Evolutionary conservation across 2,888 invertebrate species (phyloP).

Genomic region (Galerucella pusilla): DNA sequence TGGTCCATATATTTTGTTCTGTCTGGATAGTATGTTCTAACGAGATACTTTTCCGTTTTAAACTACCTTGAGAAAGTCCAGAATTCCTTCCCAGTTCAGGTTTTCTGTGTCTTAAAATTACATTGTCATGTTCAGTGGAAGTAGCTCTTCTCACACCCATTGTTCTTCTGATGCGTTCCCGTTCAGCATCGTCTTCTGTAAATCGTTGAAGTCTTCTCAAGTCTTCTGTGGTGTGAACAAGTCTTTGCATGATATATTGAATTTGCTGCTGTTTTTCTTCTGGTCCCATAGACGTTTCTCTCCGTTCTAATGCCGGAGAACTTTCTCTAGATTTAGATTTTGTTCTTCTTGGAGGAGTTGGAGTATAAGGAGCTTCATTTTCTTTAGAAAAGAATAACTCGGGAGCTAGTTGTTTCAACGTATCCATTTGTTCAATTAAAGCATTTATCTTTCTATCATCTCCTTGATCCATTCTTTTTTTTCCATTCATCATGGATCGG

Average conservation of each 20-base stretch:
- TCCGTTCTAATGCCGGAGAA: slow-evolving; percentile 71
- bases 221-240: slow-evolving; percentile 81
- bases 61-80: slow-evolving; percentile 63
- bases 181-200: slow-evolving; percentile 68
- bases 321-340: slow-evolving; percentile 79
- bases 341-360: slow-evolving; percentile 77
- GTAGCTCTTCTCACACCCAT: slow-evolving; percentile 66
- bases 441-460: slow-evolving; percentile 80
- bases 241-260: slow-evolving; percentile 69
- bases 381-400: slow-evolving; percentile 70
- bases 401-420: slow-evolving; percentile 79
- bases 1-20: slow-evolving; percentile 82
- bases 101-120: slow-evolving; percentile 52
- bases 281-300: slow-evolving; percentile 66
- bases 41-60: slow-evolving; percentile 78
- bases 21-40: slow-evolving; percentile 74
- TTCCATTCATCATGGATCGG: slow-evolving; percentile 65
- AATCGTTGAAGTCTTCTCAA: slow-evolving; percentile 65
- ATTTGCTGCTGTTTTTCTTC: slow-evolving; percentile 62
- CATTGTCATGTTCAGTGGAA: slow-evolving; percentile 75
- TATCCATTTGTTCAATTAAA: slow-evolving; percentile 81
- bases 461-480: slow-evolving; percentile 69
- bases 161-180: slow-evolving; percentile 64
- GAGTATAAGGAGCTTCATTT: slow-evolving; percentile 69
- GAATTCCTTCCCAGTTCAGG: slow-evolving; percentile 47